Percentiles rank a stretch among this genome's conserved stretches.
Evolutionary conservation across 2,888 invertebrate genomes (phyloP).

Genomic region (Acholoe squamosa): DNA sequence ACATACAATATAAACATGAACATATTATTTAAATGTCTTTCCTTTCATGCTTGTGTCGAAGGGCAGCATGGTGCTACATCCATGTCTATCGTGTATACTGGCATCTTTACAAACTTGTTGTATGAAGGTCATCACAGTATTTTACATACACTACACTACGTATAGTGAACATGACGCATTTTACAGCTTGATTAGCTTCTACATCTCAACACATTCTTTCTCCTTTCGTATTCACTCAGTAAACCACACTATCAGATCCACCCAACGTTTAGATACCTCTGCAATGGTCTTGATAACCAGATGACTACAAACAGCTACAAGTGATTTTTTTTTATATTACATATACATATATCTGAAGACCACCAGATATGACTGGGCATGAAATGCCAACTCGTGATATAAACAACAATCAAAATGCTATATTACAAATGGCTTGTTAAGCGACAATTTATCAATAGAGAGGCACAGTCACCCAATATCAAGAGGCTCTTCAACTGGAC

Average conservation of each 20-base stretch:
- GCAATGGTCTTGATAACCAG: neutral
- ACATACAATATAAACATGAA: no score
- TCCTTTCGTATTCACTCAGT: neutral
- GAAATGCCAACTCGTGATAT: neutral
- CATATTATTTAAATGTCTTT: no score
- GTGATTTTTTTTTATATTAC: neutral
- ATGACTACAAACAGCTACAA: constrained; percentile 8
- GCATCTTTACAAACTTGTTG: constrained; percentile 28
- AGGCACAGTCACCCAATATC: no score
- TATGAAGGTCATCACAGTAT: constrained; percentile 40
- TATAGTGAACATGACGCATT: neutral
- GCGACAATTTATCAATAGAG: no score
- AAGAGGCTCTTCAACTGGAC: no score
- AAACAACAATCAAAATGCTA: neutral
- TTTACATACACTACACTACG: constrained; percentile 41
- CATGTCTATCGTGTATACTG: neutral
- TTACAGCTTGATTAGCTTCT: neutral
- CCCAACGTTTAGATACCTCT: neutral
- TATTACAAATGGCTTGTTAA: neutral
- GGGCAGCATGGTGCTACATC: no score
- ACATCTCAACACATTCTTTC: neutral
- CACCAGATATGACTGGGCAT: constrained; percentile 27
- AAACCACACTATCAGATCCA: constrained; percentile 1
- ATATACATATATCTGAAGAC: constrained; percentile 3
- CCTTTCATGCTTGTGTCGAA: no score